Evolutionary conservation across 2,113 vertebrate species (phyloP).

Genomic region (Ailuropoda melanoleuca): DNA sequence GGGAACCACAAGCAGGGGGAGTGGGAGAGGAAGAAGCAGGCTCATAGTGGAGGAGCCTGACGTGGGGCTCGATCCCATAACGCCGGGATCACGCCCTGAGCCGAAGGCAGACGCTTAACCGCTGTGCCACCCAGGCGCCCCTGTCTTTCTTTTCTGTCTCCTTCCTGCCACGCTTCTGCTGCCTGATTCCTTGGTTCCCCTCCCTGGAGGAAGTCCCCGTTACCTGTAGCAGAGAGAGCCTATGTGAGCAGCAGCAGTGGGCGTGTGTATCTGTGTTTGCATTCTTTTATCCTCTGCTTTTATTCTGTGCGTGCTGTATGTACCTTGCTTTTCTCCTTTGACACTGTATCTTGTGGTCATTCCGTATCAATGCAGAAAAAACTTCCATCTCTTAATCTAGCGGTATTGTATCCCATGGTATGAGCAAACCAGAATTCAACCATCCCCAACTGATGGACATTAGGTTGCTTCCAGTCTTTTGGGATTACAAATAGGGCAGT

Average conservation of each 20-base stretch:
- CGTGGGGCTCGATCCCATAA: too few relatives aligned
- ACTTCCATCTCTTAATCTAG: neutral
- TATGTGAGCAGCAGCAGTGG: too few relatives aligned
- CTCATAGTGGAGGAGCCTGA: too few relatives aligned
- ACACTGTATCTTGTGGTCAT: neutral
- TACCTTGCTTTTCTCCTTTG: neutral
- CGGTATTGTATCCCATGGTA: neutral
- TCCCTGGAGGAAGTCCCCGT: neutral
- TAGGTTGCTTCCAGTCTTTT: neutral
- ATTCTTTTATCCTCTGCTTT: neutral
- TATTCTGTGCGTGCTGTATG: rapidly evolving
- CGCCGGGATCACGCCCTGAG: too few relatives aligned
- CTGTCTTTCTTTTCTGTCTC: neutral
- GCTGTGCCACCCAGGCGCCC: too few relatives aligned
- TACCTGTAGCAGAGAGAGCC: neutral
- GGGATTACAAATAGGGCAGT: neutral
- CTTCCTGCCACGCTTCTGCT: neutral
- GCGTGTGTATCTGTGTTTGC: rapidly evolving
- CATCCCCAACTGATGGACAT: neutral
- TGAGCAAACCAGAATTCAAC: too few relatives aligned
- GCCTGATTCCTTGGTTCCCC: neutral
- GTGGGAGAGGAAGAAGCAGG: too few relatives aligned
- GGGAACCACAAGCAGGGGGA: too few relatives aligned
- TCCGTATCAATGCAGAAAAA: neutral
- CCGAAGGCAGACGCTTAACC: too few relatives aligned